A percentile compares a stretch with the other conserved stretches of the same genome.
Conservation (phyloP, 2,888 invertebrate genomes). For the Pteria penguin region DNA sequence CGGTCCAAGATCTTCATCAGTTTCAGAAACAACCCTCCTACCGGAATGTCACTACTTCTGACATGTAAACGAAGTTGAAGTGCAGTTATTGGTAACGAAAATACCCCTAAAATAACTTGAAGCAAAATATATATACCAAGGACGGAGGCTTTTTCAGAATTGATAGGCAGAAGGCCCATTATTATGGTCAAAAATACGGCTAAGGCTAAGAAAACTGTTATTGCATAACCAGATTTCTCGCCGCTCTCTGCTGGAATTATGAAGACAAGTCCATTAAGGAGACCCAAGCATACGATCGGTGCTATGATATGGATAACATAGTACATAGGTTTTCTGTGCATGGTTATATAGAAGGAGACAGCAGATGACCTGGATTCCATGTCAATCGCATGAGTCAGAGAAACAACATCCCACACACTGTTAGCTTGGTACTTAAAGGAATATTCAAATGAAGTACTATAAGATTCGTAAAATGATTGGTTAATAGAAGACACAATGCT, state of each 20-base stretch:
- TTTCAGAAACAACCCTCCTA: not conserved
- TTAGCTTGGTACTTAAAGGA: too few relatives aligned
- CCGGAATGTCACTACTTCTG: not conserved
- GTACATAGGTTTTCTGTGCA: not conserved
- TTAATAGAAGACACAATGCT: too few relatives aligned
- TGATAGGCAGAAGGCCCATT: not conserved
- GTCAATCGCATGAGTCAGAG: not conserved
- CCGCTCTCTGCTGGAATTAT: conserved; percentile 1
- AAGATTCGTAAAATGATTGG: too few relatives aligned
- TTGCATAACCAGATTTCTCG: not conserved
- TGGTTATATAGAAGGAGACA: not conserved
- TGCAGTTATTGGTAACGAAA: not conserved
- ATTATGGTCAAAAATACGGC: conserved; percentile 2
- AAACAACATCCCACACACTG: conserved; percentile 1
- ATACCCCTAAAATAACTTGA: not conserved
- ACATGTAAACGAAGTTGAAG: not conserved
- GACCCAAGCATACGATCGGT: not conserved
- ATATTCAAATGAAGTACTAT: too few relatives aligned
- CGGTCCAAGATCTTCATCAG: too few relatives aligned
- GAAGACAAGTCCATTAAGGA: conserved; percentile 4
- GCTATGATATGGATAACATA: not conserved
- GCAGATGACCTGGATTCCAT: not conserved
- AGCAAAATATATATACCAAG: not conserved
- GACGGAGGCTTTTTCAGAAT: not conserved
- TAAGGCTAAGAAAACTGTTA: not conserved